Evolutionary conservation across 1,140 invertebrate genomes (phyloP).

Genomic region (Temnothorax nylanderi): DNA sequence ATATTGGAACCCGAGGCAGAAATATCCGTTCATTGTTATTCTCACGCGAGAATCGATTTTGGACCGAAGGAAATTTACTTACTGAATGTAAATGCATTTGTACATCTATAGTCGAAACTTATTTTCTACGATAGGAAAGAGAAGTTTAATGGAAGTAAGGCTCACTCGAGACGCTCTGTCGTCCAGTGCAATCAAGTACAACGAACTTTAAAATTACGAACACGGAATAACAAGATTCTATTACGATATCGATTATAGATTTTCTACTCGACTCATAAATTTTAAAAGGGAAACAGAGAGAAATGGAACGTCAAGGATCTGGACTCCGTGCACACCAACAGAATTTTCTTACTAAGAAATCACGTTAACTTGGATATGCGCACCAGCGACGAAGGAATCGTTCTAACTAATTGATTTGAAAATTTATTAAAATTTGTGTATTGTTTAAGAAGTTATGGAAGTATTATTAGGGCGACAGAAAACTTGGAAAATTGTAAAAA

Average conservation of each 20-base stretch:
- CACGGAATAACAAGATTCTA: slow-evolving; percentile 43
- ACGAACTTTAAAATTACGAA: slow-evolving; percentile 52
- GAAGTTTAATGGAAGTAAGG: slow-evolving; percentile 16
- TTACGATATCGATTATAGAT: slow-evolving; percentile 50
- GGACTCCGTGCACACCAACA: slow-evolving; percentile 26
- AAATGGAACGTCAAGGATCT: slow-evolving; percentile 34
- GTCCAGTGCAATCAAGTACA: slow-evolving; percentile 50
- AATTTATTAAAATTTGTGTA: slow-evolving; percentile 6
- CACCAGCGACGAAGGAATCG: neutral
- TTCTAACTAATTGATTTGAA: neutral
- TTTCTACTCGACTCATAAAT: slow-evolving; percentile 39
- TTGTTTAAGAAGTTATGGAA: slow-evolving; percentile 1
- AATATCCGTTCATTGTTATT: slow-evolving; percentile 7
- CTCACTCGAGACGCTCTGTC: slow-evolving; percentile 6
- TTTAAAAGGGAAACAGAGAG: slow-evolving; percentile 9
- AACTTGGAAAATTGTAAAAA: neutral
- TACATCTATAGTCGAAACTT: slow-evolving; percentile 2
- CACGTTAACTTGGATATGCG: neutral
- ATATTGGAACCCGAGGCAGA: neutral
- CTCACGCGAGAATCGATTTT: neutral
- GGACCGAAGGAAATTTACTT: neutral
- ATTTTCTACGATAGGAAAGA: neutral
- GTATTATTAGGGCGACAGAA: neutral
- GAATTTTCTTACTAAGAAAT: neutral
- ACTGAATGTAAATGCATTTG: neutral